Evolutionary conservation across 37 sponge, comb jelly and placozoan genomes (phyloP).

Genomic region (Halichondria panicea): DNA sequence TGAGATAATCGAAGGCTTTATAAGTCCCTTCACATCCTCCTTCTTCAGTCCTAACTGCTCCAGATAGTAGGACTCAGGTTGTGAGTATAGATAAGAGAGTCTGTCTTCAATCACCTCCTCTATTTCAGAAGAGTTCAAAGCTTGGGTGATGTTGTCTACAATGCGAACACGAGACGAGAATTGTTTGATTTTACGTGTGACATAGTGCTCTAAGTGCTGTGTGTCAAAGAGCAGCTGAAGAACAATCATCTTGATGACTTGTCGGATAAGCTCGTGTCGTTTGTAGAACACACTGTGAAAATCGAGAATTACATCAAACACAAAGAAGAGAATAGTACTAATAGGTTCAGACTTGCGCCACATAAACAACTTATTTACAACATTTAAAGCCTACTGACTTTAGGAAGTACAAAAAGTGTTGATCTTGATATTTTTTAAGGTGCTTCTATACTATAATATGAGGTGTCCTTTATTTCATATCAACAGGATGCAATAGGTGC

Average conservation of each 20-base stretch:
- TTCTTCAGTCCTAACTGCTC: slow-evolving; percentile 42
- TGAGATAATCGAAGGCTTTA: slow-evolving; percentile 71
- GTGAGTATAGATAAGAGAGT: slow-evolving; percentile 36
- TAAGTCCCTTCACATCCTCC: slow-evolving; percentile 45
- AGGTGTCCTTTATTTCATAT: too few relatives aligned
- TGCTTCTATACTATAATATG: too few relatives aligned
- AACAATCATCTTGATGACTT: slow-evolving; percentile 61
- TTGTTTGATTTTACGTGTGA: slow-evolving; percentile 40
- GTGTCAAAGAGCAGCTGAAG: slow-evolving; percentile 67
- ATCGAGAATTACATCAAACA: too few relatives aligned
- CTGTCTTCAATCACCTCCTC: slow-evolving; percentile 39
- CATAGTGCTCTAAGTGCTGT: slow-evolving; percentile 62
- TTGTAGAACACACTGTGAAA: slow-evolving; percentile 64
- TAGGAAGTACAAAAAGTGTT: too few relatives aligned
- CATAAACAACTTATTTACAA: too few relatives aligned
- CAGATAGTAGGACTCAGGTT: slow-evolving; percentile 62
- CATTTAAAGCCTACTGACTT: too few relatives aligned
- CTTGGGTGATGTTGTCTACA: slow-evolving; percentile 45
- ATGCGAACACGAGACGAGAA: slow-evolving; percentile 50
- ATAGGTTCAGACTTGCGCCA: too few relatives aligned
- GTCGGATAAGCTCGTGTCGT: slow-evolving; percentile 51
- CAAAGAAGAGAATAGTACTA: too few relatives aligned
- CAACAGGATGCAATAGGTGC: background rate
- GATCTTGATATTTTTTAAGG: too few relatives aligned
- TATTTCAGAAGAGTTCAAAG: slow-evolving; percentile 45